Conservation (phyloP, 2,113 vertebrate species). For the Seriola rivoliana region DNA sequence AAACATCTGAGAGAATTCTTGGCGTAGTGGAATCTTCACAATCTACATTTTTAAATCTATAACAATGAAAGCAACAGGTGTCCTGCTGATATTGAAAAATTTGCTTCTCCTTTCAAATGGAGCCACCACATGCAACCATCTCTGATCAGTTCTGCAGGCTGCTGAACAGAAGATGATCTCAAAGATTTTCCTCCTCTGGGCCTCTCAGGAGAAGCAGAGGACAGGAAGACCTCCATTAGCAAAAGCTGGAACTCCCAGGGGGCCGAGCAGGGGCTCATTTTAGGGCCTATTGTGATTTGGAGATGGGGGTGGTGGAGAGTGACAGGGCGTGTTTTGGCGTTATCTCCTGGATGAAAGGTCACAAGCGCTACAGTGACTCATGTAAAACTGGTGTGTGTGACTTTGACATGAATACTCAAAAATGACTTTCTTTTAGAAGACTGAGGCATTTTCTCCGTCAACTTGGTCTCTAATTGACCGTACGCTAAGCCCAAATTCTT, state of each 20-base stretch:
- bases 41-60: background rate
- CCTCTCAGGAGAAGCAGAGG: conserved; percentile 39
- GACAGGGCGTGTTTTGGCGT: conserved; percentile 36
- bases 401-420: background rate
- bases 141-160: background rate
- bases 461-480: background rate
- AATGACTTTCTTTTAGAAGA: background rate
- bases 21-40: background rate
- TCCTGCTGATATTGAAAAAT: background rate
- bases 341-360: conserved; percentile 56
- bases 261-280: conserved; percentile 29
- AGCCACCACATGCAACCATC: background rate
- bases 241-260: conserved; percentile 58
- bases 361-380: conserved; percentile 12
- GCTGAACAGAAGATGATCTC: conserved; percentile 36
- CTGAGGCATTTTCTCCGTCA: no score
- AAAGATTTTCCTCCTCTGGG: conserved; percentile 42
- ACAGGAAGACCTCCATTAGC: conserved; percentile 77
- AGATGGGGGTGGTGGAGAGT: background rate
- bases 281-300: conserved; percentile 29
- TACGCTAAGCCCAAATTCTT: no score
- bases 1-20: background rate
- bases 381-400: no score
- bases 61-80: background rate
- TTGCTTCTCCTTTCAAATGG: background rate